Conservation (phyloP, 2,888 invertebrate genomes). For the Himalopsyche anomala region DNA sequence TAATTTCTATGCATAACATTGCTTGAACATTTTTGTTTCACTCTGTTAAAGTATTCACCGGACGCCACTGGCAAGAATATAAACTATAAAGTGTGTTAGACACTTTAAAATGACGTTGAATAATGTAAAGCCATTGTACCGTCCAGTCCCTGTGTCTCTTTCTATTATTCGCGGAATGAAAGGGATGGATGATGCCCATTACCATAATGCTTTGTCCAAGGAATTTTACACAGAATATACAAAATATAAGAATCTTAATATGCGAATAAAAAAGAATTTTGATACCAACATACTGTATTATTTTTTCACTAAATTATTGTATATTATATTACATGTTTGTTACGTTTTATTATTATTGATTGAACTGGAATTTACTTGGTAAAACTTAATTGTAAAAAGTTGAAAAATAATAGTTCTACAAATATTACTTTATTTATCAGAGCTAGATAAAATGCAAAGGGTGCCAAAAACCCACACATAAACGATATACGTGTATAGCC, state of each 20-base stretch:
- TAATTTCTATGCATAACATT: too few relatives aligned
- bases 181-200: constrained; percentile 15
- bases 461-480: too few relatives aligned
- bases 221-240: constrained; percentile 1
- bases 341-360: too few relatives aligned
- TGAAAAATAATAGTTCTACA: too few relatives aligned
- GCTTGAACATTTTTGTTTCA: neutral
- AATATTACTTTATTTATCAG: too few relatives aligned
- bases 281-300: too few relatives aligned
- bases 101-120: constrained; percentile 46
- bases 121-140: constrained; percentile 45
- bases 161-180: constrained; percentile 15
- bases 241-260: neutral
- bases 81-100: constrained; percentile 38
- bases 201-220: constrained; percentile 41
- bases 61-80: constrained; percentile 14
- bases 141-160: constrained; percentile 41
- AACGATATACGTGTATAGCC: too few relatives aligned
- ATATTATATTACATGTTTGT: too few relatives aligned
- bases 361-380: too few relatives aligned
- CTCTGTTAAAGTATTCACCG: neutral
- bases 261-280: neutral
- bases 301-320: too few relatives aligned
- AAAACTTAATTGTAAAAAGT: too few relatives aligned
- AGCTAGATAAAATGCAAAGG: too few relatives aligned